Evolutionary conservation across 2,888 invertebrate genomes (phyloP), one percentile per base, ranked within the genome.

Genomic region (Suillia variegata): DNA sequence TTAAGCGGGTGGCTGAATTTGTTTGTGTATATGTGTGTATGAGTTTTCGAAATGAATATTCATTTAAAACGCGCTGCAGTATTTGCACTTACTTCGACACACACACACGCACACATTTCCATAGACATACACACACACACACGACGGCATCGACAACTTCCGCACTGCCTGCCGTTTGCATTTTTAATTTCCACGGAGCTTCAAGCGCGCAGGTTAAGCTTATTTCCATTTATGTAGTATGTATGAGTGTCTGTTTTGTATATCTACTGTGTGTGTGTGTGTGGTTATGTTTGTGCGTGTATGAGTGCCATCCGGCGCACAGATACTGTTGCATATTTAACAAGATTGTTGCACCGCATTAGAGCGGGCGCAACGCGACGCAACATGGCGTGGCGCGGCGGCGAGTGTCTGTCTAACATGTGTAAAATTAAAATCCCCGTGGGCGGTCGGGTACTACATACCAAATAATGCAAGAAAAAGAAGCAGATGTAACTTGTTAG

Each of bases 311-410:
- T 26, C 10, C 26, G 6, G 6, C 38, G 15, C n/a, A 4, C 38
- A 38, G n/a, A 38, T 38, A 20, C 45, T 17, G 18, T 45, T 45
- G 17, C 45, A 45, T 45, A 45, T 45, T 45, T 45, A 45, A 45
- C 20, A 18, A 45, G 45, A 45, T 45, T 45, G 45, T 45, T 18
- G 45, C 45, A 45, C 45, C 45, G 20, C 45, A 45, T 45, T 45
- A 45, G 45, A 20, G n/a, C n/a, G n/a, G n/a, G n/a, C n/a, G n/a
- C n/a, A n/a, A n/a, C n/a, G n/a, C n/a, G n/a, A n/a, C n/a, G n/a
- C n/a, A n/a, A n/a, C n/a, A n/a, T n/a, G n/a, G n/a, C n/a, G n/a
- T n/a, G n/a, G n/a, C n/a, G n/a, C n/a, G n/a, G n/a, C n/a, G n/a
- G n/a, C n/a, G n/a, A n/a, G n/a, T 20, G 45, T 18, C 18, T 45